Evolutionary conservation across 2,113 vertebrate species (phyloP), one percentile per base, ranked within the genome.

Genomic region (Crocuta crocuta): DNA sequence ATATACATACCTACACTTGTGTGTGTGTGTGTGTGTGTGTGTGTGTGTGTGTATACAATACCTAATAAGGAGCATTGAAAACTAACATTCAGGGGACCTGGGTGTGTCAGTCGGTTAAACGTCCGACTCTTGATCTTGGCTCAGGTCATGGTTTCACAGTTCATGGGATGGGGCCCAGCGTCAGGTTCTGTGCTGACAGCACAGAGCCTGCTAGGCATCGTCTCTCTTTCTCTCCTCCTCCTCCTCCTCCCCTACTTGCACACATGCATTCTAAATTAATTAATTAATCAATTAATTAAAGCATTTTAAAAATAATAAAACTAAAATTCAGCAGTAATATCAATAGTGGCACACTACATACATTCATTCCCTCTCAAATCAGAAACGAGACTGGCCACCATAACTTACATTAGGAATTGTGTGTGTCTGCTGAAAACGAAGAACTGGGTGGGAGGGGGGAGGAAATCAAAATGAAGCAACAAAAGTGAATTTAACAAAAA

Each of bases 341-440:
- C 26, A 17, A 33, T 0, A 8, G 26, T 33, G 26, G 26, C 48
- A 66, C 9, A 2, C 17, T 33, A 55, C 11, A 35, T 0, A 0
- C 48, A 33, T 94, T 43, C 7, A 33, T 94, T 66, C 23, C n/a
- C 19, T 31, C 92, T 53, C 13, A 58, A 79, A 55, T 68, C 13
- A 45, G 45, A 26, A 53, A 21, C 13, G 45, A 55, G 61, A 55
- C 19, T 17, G 21, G 19, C 10, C 28, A 68, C 17, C 73, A 68
- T 45, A 58, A 10, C 35, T 35, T 79, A 66, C n/a, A 10, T 39
- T 65, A 45, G 31, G n/a, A 53, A 87, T 79, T 26, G 53, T 6
- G 11, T 58, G 10, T 19, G 26, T 9, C 48, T 45, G 45, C 73
- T 55, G 48, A 87, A 86, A 79, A 58, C 35, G 15, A 79, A 76